These are phyloP conservation scores for Lithophane ornitopus DNA, from an alignment of 2,888 invertebrate species.

Conservation along the genomic window DNA sequence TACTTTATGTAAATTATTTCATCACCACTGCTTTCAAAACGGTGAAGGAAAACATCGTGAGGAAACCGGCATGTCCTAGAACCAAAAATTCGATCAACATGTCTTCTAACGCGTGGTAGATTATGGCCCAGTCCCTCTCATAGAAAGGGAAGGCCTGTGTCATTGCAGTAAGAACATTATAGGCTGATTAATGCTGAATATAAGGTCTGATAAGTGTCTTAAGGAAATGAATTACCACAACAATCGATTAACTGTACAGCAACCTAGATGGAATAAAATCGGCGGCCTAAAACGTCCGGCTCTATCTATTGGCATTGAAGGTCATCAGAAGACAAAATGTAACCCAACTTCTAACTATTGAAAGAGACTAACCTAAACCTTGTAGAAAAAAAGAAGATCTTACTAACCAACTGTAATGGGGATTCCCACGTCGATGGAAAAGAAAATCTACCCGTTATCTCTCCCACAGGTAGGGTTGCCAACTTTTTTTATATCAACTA, in stretches of 20 bases:
- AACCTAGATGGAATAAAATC: background rate
- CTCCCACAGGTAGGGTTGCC: no score
- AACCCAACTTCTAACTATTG: background rate
- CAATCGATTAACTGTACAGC: slow-evolving; percentile 22
- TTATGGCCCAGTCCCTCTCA: no score
- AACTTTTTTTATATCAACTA: no score
- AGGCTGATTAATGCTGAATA: background rate
- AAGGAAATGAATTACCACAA: slow-evolving; percentile 20
- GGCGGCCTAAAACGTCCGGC: slow-evolving; percentile 14
- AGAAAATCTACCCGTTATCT: background rate
- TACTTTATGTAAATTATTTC: no score
- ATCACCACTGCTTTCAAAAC: no score
- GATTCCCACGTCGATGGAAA: background rate
- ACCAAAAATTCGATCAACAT: background rate
- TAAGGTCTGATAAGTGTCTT: background rate
- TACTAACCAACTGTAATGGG: background rate
- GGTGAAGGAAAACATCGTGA: no score
- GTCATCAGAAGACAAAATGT: background rate
- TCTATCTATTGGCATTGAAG: background rate
- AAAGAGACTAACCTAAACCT: background rate
- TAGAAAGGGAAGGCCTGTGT: background rate
- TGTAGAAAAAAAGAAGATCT: background rate
- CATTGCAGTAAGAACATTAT: background rate
- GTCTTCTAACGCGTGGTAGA: no score
- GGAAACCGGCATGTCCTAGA: no score